These are phyloP conservation scores for Bombyx mori DNA, from an alignment of 1,140 invertebrate species.

Conservation along the genomic window ASM3026992v2 NC_085113.1:8434501-8435000, in stretches of 20 bases:
- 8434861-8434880: too few relatives aligned
- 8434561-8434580: constrained; percentile 46
- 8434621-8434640: constrained; percentile 33
- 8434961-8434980: too few relatives aligned
- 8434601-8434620: constrained; percentile 52
- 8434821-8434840: too few relatives aligned
- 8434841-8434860: too few relatives aligned
- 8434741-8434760: neutral
- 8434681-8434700: constrained; percentile 33
- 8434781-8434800: too few relatives aligned
- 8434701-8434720: constrained; percentile 38
- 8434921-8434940: too few relatives aligned
- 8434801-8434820: too few relatives aligned
- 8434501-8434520: constrained; percentile 4
- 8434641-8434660: constrained; percentile 39
- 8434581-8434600: constrained; percentile 57
- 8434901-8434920: too few relatives aligned
- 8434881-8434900: too few relatives aligned
- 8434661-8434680: constrained; percentile 33
- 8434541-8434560: constrained; percentile 43
- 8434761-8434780: too few relatives aligned
- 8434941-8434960: too few relatives aligned
- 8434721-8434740: constrained; percentile 39
- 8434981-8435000: too few relatives aligned
- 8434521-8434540: constrained; percentile 51